Percentiles rank a stretch among this genome's conserved stretches.
Conservation (phyloP, 2,797 vertebrate genomes). For the Melanotaenia maccullochi region DNA sequence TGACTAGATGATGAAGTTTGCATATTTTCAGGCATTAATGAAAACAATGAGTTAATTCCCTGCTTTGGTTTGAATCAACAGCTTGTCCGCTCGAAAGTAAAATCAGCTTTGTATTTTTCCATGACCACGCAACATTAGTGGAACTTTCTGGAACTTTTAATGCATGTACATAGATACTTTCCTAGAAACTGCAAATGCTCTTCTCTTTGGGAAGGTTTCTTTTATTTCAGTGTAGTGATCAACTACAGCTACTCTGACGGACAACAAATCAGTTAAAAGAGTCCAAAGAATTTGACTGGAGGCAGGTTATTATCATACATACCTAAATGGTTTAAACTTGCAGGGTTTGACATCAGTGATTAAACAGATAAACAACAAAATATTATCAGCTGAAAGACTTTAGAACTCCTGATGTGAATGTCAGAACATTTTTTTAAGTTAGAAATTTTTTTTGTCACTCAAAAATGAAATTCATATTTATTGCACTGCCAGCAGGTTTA, state of each 20-base stretch:
- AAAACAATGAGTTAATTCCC: constrained; percentile 62
- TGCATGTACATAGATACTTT: not conserved
- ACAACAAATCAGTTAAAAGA: not conserved
- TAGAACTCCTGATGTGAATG: not conserved
- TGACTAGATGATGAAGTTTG: constrained; percentile 39
- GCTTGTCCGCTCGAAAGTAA: constrained; percentile 20
- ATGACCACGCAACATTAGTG: not conserved
- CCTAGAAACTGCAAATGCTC: not conserved
- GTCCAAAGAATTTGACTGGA: constrained; percentile 1
- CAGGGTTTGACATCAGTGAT: not conserved
- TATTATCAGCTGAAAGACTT: not conserved
- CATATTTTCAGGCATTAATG: constrained; percentile 57
- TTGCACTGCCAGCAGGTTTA: not conserved
- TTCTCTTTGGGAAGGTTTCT: not conserved
- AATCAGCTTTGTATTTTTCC: constrained; percentile 20
- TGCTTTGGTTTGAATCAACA: constrained; percentile 14
- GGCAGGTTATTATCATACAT: not conserved
- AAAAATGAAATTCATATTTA: constrained; percentile 4
- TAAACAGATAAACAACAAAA: not conserved
- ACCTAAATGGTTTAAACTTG: constrained; percentile 6
- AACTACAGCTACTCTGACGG: fast-evolving
- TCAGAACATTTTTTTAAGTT: not conserved
- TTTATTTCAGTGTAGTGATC: not conserved
- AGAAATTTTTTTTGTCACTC: not conserved
- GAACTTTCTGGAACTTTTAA: constrained; percentile 15